A percentile compares a stretch with the other conserved stretches of the same genome.
Evolutionary conservation across 2,888 invertebrate genomes (phyloP).

Genomic region (Nephrotoma flavescens): DNA sequence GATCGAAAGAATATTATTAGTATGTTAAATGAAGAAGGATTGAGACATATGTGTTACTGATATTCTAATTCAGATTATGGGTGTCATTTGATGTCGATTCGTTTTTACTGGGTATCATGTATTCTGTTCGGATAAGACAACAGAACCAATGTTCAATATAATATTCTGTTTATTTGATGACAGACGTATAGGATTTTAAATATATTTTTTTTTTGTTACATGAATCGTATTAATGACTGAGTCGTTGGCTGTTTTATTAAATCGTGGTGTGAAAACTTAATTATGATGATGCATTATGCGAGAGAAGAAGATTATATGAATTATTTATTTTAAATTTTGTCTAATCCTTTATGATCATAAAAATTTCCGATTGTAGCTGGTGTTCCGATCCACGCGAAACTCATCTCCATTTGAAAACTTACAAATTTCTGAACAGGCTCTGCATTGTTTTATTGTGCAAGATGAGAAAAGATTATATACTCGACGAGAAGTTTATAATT

Average conservation of each 20-base stretch:
- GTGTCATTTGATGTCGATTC: not conserved
- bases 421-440: too few species aligned
- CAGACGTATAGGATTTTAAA: not conserved
- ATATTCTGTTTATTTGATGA: not conserved
- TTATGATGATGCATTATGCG: not conserved
- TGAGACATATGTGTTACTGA: not conserved
- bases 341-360: too few species aligned
- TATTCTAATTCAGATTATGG: not conserved
- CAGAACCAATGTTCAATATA: not conserved
- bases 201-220: not conserved
- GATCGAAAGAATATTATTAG: not conserved
- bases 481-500: too few species aligned
- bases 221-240: not conserved
- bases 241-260: not conserved
- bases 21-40: not conserved
- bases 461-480: too few species aligned
- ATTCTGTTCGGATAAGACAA: not conserved
- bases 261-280: not conserved
- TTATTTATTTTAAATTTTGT: not conserved
- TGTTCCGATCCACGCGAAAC: too few species aligned
- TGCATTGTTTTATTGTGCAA: too few species aligned
- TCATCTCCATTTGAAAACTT: too few species aligned
- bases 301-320: not conserved
- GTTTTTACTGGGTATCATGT: not conserved
- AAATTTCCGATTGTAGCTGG: too few species aligned